Evolutionary conservation across 2,113 vertebrate species (phyloP), one percentile per base, ranked within the genome.

Genomic region (Eidolon helvum): DNA sequence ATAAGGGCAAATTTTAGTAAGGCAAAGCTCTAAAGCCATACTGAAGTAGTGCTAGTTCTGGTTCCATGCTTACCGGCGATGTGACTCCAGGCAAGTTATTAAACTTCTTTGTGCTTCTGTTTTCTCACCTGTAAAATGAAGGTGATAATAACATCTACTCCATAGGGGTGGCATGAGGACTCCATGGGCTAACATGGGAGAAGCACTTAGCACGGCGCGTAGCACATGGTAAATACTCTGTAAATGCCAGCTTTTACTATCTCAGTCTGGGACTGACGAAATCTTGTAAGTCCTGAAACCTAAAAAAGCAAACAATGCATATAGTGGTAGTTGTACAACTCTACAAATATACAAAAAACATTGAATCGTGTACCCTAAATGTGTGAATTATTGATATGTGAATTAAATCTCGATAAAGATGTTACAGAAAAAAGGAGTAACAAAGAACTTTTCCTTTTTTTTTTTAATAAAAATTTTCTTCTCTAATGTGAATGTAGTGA

Each of bases 391-490:
- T 59, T 21, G 57, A 30, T 28, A 7, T 65, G 14, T 40, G n/a
- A 50, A 65, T 89, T n/a, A 50, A 65, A 74, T n/a, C 35, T 87
- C 45, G 68, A 57, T 43, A 75, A 87, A 74, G 35, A 79, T 68
- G 10, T 94, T 33, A 45, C 2, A 48, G 24, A 38, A n/a, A 77
- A 90, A 87, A 74, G 38, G n/a, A 50, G 30, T 50, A 79, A 74
- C 55, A 59, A 93, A 87, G 45, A 92, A 3, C 4, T 59, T 75
- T 75, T 85, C 61, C 43, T 91, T 28, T 50, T 92, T 50, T 50
- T 33, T 57, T 75, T 28, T 92, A 53, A n/a, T n/a, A 48, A n/a
- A 82, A 72, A 1, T 72, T 85, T 94, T 86, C 38, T 72, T 66
- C 63, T 72, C 35, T 50, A 50, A 50, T 16, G 33, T 38, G 48